Conservation (phyloP, 2,888 invertebrate genomes). For the Pseudococcus longispinus region DNA sequence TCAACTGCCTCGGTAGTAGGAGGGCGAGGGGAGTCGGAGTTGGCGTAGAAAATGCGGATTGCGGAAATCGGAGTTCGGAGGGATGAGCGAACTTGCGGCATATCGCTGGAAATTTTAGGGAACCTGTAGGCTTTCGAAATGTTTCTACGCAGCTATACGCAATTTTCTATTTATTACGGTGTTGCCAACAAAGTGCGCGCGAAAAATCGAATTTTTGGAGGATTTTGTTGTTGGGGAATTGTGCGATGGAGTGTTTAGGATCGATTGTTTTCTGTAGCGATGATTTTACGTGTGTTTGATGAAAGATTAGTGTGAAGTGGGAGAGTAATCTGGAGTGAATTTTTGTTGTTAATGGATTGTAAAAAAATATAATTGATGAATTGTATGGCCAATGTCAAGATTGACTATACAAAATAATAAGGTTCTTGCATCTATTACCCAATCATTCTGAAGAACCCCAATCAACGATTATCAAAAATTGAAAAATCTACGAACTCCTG, state of each 20-base stretch:
- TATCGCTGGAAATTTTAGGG: slow-evolving; percentile 7
- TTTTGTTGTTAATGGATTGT: too few species aligned
- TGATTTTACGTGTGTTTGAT: not conserved
- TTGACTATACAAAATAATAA: too few species aligned
- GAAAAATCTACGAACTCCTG: too few species aligned
- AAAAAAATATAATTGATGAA: too few species aligned
- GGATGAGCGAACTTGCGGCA: not conserved
- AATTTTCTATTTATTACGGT: slow-evolving; percentile 41
- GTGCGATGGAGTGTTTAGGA: too few species aligned
- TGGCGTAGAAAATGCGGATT: slow-evolving; percentile 5
- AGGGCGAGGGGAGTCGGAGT: not conserved
- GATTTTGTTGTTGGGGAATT: not conserved
- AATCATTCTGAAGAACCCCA: too few species aligned
- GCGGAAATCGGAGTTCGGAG: not conserved
- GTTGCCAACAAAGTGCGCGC: slow-evolving; percentile 17
- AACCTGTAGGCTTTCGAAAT: slow-evolving; percentile 39
- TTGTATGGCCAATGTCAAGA: too few species aligned
- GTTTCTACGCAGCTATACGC: slow-evolving; percentile 43
- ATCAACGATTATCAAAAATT: too few species aligned
- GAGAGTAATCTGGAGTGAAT: too few species aligned
- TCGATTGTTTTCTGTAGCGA: not conserved
- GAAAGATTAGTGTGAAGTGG: not conserved
- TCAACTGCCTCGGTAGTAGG: not conserved
- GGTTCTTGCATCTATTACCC: too few species aligned
- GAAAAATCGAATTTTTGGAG: not conserved